Evolutionary conservation across 2,888 invertebrate species (phyloP), one percentile per base, ranked within the genome.

Genomic region (Cinara cedri): DNA sequence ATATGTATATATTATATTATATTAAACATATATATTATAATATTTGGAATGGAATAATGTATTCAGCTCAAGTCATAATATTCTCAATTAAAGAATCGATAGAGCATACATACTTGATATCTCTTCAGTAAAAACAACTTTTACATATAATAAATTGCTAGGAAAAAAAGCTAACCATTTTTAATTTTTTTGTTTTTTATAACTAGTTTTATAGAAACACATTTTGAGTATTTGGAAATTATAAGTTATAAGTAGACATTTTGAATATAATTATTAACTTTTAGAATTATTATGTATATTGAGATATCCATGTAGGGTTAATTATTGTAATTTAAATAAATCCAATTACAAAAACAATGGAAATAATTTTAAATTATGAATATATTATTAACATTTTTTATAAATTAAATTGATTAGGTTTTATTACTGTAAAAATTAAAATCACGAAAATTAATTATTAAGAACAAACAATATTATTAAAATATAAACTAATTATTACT

Each of bases 21-120:
- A n/a, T n/a, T n/a, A n/a, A n/a, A n/a, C n/a, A 54, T 34, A 60
- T 34, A 60, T 57, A 57, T 60, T 34, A n/a, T 34, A 16, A 65
- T 21, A 16, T 16, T 24, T 65, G 74, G 74, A 74, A 74, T 74
- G 42, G 16, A 63, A 74, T 13, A 65, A 54, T 74, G 44, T n/a
- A 65, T 11, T 63, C 16, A 2, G 21, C 74, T 54, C 42, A 24
- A 54, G n/a, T 65, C 0, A 8, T 24, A 65, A 65, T 24, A 65
- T 24, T 51, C 34, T 63, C 10, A 1, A 62, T 19, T 42, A n/a
- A 54, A 74, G 3, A 65, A 65, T 54, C n/a, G 11, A 65, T n/a
- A 21, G 54, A 74, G 9, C 54, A 54, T 42, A 63, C 3, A 42
- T 8, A 13, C 19, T 44, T 26, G 26, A 16, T 11, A 54, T 42